These are phyloP conservation scores for Dynastes tityus DNA, from an alignment of 2,888 invertebrate genomes.

Conservation along the genomic window DNA sequence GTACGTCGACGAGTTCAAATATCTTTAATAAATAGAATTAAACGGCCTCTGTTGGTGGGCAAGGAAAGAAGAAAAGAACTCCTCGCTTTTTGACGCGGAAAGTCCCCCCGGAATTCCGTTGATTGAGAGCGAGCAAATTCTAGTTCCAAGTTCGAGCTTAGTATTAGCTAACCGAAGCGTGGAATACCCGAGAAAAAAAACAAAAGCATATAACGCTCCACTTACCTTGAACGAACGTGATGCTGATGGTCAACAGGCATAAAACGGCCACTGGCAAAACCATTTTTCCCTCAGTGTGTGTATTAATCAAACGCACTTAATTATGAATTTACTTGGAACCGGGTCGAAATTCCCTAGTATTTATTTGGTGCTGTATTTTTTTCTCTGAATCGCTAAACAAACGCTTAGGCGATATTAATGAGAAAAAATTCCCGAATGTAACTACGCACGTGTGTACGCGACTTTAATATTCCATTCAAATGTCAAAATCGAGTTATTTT, in stretches of 20 bases:
- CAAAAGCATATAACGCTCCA: conserved; percentile 11
- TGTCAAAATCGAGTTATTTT: too few species aligned
- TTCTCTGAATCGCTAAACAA: too few species aligned
- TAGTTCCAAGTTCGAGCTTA: too few species aligned
- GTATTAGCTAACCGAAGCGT: neutral
- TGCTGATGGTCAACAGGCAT: conserved; percentile 36
- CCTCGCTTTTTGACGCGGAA: neutral
- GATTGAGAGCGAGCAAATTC: conserved; percentile 10
- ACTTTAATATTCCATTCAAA: too few species aligned
- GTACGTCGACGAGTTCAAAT: conserved; percentile 22
- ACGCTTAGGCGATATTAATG: too few species aligned
- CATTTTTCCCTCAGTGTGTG: conserved; percentile 5
- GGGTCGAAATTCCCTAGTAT: too few species aligned
- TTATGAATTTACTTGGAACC: neutral
- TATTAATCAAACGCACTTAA: conserved; percentile 35
- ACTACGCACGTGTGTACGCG: too few species aligned
- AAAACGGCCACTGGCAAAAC: conserved; percentile 17
- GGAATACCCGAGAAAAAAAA: neutral
- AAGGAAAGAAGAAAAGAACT: neutral
- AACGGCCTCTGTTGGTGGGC: neutral
- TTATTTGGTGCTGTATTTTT: too few species aligned
- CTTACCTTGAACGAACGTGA: conserved; percentile 38
- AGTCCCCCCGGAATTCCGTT: neutral
- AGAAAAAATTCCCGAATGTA: too few species aligned
- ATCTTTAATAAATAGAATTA: conserved; percentile 29